These are phyloP conservation scores for Phacellophora camtschatica DNA, from an alignment of 30 jellyfish, hydroid and myxozoan genomes.

Conservation along the genomic window DNA sequence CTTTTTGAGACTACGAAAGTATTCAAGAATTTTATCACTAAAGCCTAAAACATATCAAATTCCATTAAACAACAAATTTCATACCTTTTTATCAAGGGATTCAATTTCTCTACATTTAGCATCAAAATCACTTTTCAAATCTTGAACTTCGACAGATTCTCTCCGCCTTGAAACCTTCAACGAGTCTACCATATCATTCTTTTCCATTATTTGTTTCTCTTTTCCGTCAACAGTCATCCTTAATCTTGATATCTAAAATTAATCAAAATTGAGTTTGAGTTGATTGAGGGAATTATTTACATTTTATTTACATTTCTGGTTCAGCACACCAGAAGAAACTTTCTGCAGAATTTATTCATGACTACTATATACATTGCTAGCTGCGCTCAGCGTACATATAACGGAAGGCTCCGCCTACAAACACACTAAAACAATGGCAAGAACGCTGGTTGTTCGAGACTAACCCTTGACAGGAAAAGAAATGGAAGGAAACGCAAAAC, in stretches of 20 bases:
- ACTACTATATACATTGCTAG: too few relatives aligned
- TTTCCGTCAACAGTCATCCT: constrained; percentile 40
- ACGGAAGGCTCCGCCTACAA: too few relatives aligned
- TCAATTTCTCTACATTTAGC: constrained; percentile 49
- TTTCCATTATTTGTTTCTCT: constrained; percentile 17
- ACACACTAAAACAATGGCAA: too few relatives aligned
- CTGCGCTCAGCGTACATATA: too few relatives aligned
- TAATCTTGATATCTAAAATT: constrained; percentile 4
- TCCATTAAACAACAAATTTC: too few relatives aligned
- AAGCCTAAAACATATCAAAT: too few relatives aligned
- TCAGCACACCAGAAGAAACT: neutral
- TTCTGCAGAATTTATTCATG: too few relatives aligned
- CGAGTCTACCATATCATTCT: neutral
- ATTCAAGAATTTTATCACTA: too few relatives aligned
- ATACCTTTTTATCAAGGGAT: constrained; percentile 39
- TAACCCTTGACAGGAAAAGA: too few relatives aligned
- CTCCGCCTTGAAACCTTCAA: constrained; percentile 40
- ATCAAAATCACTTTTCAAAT: constrained; percentile 44
- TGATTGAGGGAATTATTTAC: neutral
- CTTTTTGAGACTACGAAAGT: too few relatives aligned
- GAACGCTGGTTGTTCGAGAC: too few relatives aligned
- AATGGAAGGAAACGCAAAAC: too few relatives aligned
- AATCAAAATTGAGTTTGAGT: neutral
- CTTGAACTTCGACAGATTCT: constrained; percentile 59
- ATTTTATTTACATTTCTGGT: neutral